phyloP scores from a whole-genome alignment of 2,797 vertebrate species.

The Somateria mollissima region DNA sequence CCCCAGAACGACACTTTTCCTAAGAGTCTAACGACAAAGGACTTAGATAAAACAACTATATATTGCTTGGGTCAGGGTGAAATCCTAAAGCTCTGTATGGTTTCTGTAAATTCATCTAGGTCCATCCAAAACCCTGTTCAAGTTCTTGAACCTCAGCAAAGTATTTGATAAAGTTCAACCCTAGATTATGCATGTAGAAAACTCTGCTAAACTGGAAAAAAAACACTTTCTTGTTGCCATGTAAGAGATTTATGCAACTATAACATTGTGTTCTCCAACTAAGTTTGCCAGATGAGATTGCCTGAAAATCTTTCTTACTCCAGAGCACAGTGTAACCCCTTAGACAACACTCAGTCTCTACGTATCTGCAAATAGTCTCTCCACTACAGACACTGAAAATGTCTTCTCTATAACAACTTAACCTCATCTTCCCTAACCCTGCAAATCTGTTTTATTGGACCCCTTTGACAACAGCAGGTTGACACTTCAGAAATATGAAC shows the following conservation, averaged over 20 bases:
- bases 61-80: not conserved
- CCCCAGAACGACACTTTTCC: not conserved
- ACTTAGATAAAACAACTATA: not conserved
- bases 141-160: not conserved
- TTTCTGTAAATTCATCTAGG: slow-evolving; percentile 1
- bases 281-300: not conserved
- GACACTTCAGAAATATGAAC: not conserved
- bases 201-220: not conserved
- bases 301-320: not conserved
- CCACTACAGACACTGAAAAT: not conserved
- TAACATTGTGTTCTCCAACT: not conserved
- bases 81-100: not conserved
- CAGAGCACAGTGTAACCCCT: not conserved
- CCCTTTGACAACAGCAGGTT: not conserved
- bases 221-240: not conserved
- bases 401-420: not conserved
- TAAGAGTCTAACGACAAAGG: not conserved
- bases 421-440: not conserved
- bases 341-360: not conserved
- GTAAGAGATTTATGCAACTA: not conserved
- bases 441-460: not conserved
- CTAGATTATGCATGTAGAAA: not conserved
- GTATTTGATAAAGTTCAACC: not conserved
- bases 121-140: not conserved
- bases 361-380: fast-evolving